Conservation (phyloP, 2,888 invertebrate genomes). For the Coelopa pilipes region DNA sequence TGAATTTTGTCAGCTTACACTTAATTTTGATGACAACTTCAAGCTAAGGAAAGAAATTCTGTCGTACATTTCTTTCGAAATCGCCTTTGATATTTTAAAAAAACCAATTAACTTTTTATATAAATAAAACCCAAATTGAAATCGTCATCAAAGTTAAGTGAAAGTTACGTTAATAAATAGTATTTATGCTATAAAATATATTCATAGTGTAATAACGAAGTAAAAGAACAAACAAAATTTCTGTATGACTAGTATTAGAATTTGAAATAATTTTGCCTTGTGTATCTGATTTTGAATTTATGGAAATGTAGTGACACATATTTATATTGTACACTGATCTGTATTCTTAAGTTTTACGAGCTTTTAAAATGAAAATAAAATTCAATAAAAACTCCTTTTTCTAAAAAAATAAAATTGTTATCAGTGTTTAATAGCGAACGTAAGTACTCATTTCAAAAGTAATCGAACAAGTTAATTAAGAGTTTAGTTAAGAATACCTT, state of each 20-base stretch:
- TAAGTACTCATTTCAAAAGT: too few species aligned
- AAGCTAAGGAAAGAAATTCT: slow-evolving; percentile 10
- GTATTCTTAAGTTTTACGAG: slow-evolving; percentile 27
- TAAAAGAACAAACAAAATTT: slow-evolving; percentile 10
- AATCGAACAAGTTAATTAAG: too few species aligned
- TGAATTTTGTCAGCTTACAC: neutral
- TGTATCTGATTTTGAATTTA: slow-evolving; percentile 10
- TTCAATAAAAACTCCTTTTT: slow-evolving; percentile 33
- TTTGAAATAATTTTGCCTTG: slow-evolving; percentile 23
- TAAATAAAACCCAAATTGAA: neutral
- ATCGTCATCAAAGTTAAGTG: slow-evolving; percentile 4
- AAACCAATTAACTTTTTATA: slow-evolving; percentile 12
- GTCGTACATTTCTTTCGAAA: slow-evolving; percentile 7
- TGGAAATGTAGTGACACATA: neutral
- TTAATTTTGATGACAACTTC: neutral
- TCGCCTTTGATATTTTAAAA: slow-evolving; percentile 14
- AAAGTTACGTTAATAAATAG: slow-evolving; percentile 4
- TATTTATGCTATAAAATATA: slow-evolving; percentile 16
- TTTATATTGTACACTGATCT: slow-evolving; percentile 6
- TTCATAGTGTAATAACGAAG: neutral
- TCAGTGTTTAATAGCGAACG: too few species aligned
- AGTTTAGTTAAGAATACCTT: too few species aligned
- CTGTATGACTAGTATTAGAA: slow-evolving; percentile 1
- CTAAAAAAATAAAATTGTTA: slow-evolving; percentile 27
- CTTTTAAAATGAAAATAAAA: slow-evolving; percentile 26